Conservation (phyloP, 2,888 invertebrate species). For the Lepidonotus clava region DNA sequence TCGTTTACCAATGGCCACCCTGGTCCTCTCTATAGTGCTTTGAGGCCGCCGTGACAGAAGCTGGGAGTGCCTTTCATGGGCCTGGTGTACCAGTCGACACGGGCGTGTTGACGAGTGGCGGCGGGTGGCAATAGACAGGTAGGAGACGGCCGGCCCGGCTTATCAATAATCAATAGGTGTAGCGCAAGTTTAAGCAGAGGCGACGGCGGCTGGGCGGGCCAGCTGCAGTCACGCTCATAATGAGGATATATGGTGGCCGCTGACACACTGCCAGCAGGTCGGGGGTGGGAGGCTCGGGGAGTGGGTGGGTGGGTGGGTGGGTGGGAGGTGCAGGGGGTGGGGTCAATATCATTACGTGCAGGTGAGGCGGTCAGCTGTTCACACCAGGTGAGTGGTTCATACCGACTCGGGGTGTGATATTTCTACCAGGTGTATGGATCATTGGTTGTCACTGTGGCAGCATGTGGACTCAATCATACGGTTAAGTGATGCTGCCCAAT, state of each 20-base stretch:
- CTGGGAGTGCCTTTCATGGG: constrained; percentile 2
- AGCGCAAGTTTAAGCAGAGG: not conserved
- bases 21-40: too few species aligned
- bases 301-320: not conserved
- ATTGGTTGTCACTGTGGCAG: too few species aligned
- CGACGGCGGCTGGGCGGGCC: not conserved
- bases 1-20: too few species aligned
- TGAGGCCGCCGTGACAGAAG: too few species aligned
- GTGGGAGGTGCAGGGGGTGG: not conserved
- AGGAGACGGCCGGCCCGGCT: not conserved
- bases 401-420: too few species aligned
- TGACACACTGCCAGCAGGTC: not conserved
- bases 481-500: too few species aligned
- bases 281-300: not conserved
- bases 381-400: not conserved
- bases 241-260: not conserved
- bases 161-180: constrained; percentile 35
- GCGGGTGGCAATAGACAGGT: not conserved
- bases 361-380: not conserved
- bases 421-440: too few species aligned
- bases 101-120: not conserved
- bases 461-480: too few species aligned
- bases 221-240: not conserved
- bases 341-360: not conserved
- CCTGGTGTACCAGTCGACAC: not conserved